phyloP scores from a whole-genome alignment of 2,888 invertebrate genomes.

The Scrobipalpa costella region DNA sequence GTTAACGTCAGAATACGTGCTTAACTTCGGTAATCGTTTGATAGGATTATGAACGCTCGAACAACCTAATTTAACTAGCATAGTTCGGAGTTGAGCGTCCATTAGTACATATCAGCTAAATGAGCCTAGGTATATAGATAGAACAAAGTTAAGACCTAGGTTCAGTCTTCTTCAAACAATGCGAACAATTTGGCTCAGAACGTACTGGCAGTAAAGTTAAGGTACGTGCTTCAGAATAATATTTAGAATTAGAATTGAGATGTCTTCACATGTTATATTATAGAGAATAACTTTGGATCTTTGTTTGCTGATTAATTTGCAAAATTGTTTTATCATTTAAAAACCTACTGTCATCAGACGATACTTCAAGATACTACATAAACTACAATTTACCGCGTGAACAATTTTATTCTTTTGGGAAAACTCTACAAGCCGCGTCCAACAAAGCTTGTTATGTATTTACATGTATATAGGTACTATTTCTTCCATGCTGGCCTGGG shows the following conservation, averaged over 20 bases:
- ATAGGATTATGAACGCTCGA: constrained; percentile 15
- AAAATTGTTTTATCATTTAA: neutral
- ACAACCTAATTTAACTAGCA: constrained; percentile 16
- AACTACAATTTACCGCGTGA: too few relatives aligned
- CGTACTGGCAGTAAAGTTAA: constrained; percentile 8
- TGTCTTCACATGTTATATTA: neutral
- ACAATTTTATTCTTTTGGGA: too few relatives aligned
- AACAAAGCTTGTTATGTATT: too few relatives aligned
- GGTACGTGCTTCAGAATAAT: neutral
- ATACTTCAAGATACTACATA: too few relatives aligned
- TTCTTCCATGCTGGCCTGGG: too few relatives aligned
- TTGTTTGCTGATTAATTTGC: neutral
- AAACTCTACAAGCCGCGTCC: too few relatives aligned
- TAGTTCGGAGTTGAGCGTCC: constrained; percentile 15
- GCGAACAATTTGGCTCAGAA: neutral
- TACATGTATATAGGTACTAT: too few relatives aligned
- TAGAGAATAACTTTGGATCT: too few relatives aligned
- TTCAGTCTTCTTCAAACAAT: neutral
- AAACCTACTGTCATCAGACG: too few relatives aligned
- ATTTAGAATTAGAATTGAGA: neutral
- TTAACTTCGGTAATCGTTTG: constrained; percentile 16
- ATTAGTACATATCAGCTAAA: constrained; percentile 15
- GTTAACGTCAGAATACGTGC: constrained; percentile 16
- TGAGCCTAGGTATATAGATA: constrained; percentile 15
- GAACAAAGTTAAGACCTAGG: constrained; percentile 5